Base-by-base conservation (phyloP, 2,113 vertebrate species). In the Calidris pygmaea region DNA sequence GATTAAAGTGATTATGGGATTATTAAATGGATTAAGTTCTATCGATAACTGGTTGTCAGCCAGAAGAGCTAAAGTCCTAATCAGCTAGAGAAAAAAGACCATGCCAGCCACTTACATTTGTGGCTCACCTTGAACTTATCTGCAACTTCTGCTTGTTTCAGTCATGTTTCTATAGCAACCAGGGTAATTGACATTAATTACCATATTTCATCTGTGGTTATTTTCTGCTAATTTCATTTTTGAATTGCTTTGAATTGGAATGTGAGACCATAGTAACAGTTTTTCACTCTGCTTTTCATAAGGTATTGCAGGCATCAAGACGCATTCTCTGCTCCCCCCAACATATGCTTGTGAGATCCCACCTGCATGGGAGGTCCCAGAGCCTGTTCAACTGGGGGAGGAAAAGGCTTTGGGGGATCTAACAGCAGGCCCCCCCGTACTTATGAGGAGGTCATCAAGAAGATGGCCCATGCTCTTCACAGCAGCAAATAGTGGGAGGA, bases 181-280 rank as follows among this genome's bases (percentile, higher is more conserved):
- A 88, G 89, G 77, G 60, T 96, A 98, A 98, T 94, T 98, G 97
- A 96, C 94, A 96, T 95, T 95, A 97, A 97, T 98, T 94, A 96
- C 75, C 76, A 50, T 87, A 79, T 95, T 95, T 91, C 87, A 56
- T 94, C 83, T 94, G 50, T 93, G 60, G 87, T 87, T 96, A 80
- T 91, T 96, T 85, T 75, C 91, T 91, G 62, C 84, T 96, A 92
- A 97, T 97, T 93, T 97, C 91, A 92, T 96, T 95, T 96, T 94
- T 84, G 84, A 96, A 95, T 98, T 91, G 81, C 94, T 94, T 90
- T 19, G 8, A 91, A 87, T 95, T 81, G 76, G 37, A 90, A 93
- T 58, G 48, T 89, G 62, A 96, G 91, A 26, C 95, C 88, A 52
- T 12, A 74, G 79, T 58, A 70, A 75, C 29, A 41, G 63, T 14